These are phyloP conservation scores for Regulus satrapa DNA, from an alignment of 2,113 vertebrate species.

Conservation along the genomic window DNA sequence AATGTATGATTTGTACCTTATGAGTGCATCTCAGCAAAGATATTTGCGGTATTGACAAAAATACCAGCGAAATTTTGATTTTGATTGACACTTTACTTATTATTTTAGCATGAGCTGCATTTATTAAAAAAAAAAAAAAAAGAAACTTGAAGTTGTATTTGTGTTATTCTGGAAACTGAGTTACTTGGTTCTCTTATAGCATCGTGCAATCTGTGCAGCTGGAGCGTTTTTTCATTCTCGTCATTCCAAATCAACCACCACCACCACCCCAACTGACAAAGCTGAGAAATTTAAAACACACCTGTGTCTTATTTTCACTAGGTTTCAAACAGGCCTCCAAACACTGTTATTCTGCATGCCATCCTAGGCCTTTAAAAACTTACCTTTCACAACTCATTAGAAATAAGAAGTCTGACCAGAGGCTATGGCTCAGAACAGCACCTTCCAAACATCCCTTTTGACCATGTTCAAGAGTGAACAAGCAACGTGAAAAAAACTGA, in stretches of 20 bases:
- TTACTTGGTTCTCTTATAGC: not conserved
- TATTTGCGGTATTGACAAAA: not conserved
- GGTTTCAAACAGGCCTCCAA: not conserved
- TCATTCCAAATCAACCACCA: not conserved
- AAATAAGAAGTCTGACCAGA: not conserved
- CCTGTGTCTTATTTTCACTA: not conserved
- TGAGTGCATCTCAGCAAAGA: not conserved
- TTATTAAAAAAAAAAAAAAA: constrained; percentile 10
- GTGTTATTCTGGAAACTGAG: not conserved
- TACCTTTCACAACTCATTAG: not conserved
- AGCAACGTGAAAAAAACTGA: not conserved
- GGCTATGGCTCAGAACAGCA: not conserved
- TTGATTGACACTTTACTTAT: not conserved
- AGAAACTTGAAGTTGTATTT: not conserved
- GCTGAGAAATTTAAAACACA: not conserved
- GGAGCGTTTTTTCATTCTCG: not conserved
- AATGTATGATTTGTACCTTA: not conserved
- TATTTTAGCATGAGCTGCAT: not conserved
- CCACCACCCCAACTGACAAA: not conserved
- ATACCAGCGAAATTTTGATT: not conserved
- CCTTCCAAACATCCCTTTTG: not conserved
- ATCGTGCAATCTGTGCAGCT: not conserved
- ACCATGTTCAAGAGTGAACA: not conserved
- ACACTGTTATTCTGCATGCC: not conserved
- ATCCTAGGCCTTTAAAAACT: not conserved